These are phyloP conservation scores for Mactromeris polynyma DNA, from an alignment of 2,888 invertebrate genomes.

Conservation along the genomic window DNA sequence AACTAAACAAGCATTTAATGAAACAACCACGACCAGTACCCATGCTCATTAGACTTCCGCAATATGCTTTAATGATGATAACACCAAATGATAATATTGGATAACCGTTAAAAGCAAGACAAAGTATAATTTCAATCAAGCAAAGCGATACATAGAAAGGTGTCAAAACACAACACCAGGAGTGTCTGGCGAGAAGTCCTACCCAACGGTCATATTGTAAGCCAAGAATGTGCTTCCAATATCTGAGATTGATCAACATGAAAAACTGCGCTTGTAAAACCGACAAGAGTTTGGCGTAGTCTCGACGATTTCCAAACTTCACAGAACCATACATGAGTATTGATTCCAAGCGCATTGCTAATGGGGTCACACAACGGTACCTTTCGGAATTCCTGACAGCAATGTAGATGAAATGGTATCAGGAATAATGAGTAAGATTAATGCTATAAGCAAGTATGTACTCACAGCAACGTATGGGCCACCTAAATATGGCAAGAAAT, in stretches of 20 bases:
- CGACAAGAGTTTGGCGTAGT: constrained; percentile 42
- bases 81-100: constrained; percentile 57
- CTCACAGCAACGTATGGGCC: constrained; percentile 57
- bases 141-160: constrained; percentile 56
- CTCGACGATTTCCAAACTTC: constrained; percentile 25
- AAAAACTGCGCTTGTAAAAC: constrained; percentile 51
- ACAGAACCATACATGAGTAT: constrained; percentile 52
- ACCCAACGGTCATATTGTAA: constrained; percentile 49
- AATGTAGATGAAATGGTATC: constrained; percentile 44
- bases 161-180: not conserved
- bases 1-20: not conserved
- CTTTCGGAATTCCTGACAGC: constrained; percentile 39
- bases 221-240: constrained; percentile 50
- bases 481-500: constrained; percentile 53
- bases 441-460: constrained; percentile 36
- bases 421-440: constrained; percentile 44
- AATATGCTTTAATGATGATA: constrained; percentile 46
- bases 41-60: not conserved
- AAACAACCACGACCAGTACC: not conserved
- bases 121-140: constrained; percentile 48
- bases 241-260: constrained; percentile 60
- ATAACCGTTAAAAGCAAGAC: constrained; percentile 53
- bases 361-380: not conserved
- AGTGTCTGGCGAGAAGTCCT: not conserved
- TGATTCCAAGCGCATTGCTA: not conserved